Percentiles rank a stretch among this genome's conserved stretches.
These are phyloP conservation scores for Coreoperca whiteheadi DNA, from an alignment of 2,113 vertebrate genomes.

Conservation along the genomic window DNA sequence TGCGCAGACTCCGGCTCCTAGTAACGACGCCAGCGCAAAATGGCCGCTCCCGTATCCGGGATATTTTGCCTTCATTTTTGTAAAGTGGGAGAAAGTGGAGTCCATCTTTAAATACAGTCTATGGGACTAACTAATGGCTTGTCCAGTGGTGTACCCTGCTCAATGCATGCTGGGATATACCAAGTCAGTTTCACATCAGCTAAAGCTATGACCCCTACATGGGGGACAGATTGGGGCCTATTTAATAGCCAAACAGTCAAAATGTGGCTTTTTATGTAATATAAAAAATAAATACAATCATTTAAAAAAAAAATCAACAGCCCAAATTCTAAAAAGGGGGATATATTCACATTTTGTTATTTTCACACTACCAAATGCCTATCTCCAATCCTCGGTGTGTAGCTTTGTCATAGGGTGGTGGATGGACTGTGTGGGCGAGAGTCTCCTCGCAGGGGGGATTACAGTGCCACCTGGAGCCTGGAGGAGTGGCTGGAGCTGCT, in stretches of 20 bases:
- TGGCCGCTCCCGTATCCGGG: no score
- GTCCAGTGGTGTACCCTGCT: no score
- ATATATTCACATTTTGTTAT: neutral
- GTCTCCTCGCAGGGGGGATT: slow-evolving; percentile 85
- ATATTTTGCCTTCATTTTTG: no score
- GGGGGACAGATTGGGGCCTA: neutral
- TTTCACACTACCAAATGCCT: neutral
- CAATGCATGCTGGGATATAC: neutral
- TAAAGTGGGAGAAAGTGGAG: no score
- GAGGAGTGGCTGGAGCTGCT: slow-evolving; percentile 89
- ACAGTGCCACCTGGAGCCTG: slow-evolving; percentile 86
- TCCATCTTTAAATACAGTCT: no score
- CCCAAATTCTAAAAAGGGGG: neutral
- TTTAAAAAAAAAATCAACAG: neutral
- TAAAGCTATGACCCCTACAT: neutral
- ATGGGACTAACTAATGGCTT: no score
- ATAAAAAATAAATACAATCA: no score
- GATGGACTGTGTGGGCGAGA: slow-evolving; percentile 91
- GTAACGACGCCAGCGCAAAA: no score
- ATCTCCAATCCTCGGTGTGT: neutral
- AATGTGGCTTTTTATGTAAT: neutral
- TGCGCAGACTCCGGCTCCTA: no score
- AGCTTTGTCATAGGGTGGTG: slow-evolving; percentile 92
- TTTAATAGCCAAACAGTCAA: neutral
- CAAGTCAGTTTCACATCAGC: neutral